phyloP scores from a whole-genome alignment of 2,888 invertebrate genomes.

The Deroplatys truncata region DNA sequence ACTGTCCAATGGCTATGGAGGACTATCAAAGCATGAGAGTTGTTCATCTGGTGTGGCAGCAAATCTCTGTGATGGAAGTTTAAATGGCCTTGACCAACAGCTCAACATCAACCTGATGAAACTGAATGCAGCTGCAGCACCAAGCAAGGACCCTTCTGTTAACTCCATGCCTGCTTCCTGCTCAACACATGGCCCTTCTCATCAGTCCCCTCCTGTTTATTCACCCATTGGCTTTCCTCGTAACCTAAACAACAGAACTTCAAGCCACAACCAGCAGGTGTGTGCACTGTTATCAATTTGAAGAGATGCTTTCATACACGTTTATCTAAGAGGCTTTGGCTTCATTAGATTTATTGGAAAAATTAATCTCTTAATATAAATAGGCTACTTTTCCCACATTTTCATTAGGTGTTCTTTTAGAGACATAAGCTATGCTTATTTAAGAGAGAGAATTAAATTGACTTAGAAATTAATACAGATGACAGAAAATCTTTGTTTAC shows the following conservation, averaged over 20 bases:
- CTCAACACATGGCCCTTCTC: neutral
- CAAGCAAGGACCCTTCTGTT: slow-evolving; percentile 24
- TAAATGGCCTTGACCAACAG: slow-evolving; percentile 36
- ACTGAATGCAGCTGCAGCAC: slow-evolving; percentile 31
- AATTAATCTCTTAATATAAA: too few species aligned
- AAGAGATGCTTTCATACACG: too few species aligned
- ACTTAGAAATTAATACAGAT: too few species aligned
- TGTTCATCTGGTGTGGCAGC: slow-evolving; percentile 2
- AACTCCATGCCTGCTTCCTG: neutral
- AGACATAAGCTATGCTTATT: too few species aligned
- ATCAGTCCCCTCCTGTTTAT: slow-evolving; percentile 34
- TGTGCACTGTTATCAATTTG: too few species aligned
- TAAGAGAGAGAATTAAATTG: too few species aligned
- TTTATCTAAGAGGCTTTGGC: too few species aligned
- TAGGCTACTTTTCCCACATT: too few species aligned
- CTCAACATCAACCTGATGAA: slow-evolving; percentile 40
- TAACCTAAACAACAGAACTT: slow-evolving; percentile 34
- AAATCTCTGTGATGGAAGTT: slow-evolving; percentile 13
- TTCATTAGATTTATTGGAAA: too few species aligned
- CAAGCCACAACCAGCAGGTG: slow-evolving; percentile 19
- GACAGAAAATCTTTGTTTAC: too few species aligned
- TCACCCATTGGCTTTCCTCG: slow-evolving; percentile 41
- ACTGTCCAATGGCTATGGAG: slow-evolving; percentile 9
- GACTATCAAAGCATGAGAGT: neutral
- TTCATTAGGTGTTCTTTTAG: too few species aligned